Base-by-base conservation (phyloP, 2,888 invertebrate species). In the Ypsolopha sequella region DNA sequence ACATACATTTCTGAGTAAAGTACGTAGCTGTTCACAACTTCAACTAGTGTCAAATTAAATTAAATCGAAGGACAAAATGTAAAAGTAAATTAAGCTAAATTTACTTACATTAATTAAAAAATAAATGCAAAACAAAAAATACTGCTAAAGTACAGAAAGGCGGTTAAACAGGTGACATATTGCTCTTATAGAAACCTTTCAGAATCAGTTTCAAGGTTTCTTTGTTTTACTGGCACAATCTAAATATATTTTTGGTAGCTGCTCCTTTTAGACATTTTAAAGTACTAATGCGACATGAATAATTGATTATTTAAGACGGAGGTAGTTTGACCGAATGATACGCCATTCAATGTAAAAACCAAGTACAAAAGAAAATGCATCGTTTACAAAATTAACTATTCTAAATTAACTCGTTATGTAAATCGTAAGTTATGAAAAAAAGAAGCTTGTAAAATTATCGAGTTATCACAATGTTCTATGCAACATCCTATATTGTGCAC, bases 71-170 rank as follows among this genome's bases (percentile, higher is more conserved):
- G 24, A 24, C 24, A 24, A 24, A 24, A 24, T 24, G 11, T 44
- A 50, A 36, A 38, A 41, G 41, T 38, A 50, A 46, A 50, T 50
- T 52, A 51, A 41, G 46, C 38, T 53, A 53, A 51, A 55, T 54
- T 33, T 54, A 52, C 52, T 54, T 41, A 54, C 52, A 52, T 51
- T 53, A 54, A 46, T 41, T 14, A 13, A 8, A 45, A 47, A 36
- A 54, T 52, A 55, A 56, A 56, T 56, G 56, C 56, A 53, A 43
- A 56, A 52, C 8, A 48, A 39, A 51, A 52, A 56, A 56, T 56
- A 56, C 55, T 56, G 55, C 41, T 51, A 41, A 53, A 45, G 14
- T 51, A 43, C 45, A 34, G 24, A 24, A 24, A 24, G 24, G 24
- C 24, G 24, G 24, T 24, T 34, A 34, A 24, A 43, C 8, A 43